Base-by-base conservation (phyloP, 1,140 invertebrate species). In the Melanaphis sacchari region DNA sequence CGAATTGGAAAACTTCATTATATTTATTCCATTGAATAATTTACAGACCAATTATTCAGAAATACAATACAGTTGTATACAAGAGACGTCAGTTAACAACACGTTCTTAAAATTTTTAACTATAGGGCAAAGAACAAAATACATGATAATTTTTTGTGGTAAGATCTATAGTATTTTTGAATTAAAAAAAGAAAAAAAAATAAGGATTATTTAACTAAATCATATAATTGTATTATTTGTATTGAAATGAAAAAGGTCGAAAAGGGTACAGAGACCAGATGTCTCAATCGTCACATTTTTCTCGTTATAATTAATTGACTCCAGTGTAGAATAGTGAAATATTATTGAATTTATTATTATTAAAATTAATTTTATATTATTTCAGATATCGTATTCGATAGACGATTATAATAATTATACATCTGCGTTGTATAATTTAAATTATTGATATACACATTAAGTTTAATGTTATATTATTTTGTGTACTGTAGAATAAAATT, bases 11-110 rank as follows among this genome's bases (percentile, higher is more conserved):
- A 54, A 59, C 52, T 52, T 59, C 52, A 59, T 90, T 59, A 59
- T 59, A 59, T 59, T 90, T 59, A 59, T 90, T 59, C 26, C 31
- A 18, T 41, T 59, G 49, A 59, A 59, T 90, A 90, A 90, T 54
- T 38, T 90, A 52, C 46, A 49, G 22, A 89, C 52, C 26, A 41
- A 89, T 52, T 38, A 52, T 89, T 89, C 46, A 52, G 46, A 11
- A 43, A 46, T 31, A 87, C 11, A 46, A 87, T 31, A 46, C 2
- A n/a, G 41, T 43, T 43, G 21, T 40, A 82, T 82, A 84, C 15
- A 84, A 84, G 82, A 40, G 22, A 41, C 82, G 24, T 40, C 38
- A 41, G 41, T 84, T 2, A 6, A 84, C 26, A 40, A 82, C 7
- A 82, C 18, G 41, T 84, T 84, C 9, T 40, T 15, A 84, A 24